Evolutionary conservation across 2,888 invertebrate genomes (phyloP).

Genomic region (Biston stratarius): DNA sequence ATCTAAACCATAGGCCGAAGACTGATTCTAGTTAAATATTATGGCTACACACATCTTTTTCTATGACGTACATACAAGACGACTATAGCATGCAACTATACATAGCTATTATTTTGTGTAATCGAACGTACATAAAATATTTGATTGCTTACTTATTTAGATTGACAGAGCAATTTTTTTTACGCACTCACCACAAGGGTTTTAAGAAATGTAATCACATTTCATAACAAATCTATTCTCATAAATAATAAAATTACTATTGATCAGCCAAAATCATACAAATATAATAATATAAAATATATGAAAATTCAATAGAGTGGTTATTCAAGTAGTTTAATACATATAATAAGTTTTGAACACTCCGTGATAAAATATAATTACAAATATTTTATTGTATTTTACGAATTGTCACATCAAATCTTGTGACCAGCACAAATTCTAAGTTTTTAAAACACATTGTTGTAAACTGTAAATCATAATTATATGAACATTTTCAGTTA

Average conservation of each 20-base stretch:
- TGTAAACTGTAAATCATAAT: background rate
- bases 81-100: conserved; percentile 77
- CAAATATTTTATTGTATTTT: conserved; percentile 50
- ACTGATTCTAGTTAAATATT: conserved; percentile 60
- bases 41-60: conserved; percentile 68
- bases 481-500: conserved; percentile 2
- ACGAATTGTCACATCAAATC: conserved; percentile 59
- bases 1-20: conserved; percentile 67
- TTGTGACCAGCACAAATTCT: conserved; percentile 34
- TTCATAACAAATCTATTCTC: no score
- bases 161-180: background rate
- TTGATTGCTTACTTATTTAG: background rate
- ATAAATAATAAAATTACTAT: no score
- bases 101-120: conserved; percentile 20
- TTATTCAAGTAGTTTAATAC: background rate
- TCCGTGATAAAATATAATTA: conserved; percentile 39
- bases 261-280: no score
- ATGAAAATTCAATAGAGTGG: background rate
- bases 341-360: conserved; percentile 17
- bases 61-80: conserved; percentile 72
- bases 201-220: no score
- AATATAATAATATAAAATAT: no score
- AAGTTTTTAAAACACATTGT: background rate
- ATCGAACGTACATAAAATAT: background rate
- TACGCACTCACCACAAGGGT: background rate